A percentile compares a stretch with the other conserved stretches of the same genome.
These are phyloP conservation scores for Characodon lateralis DNA, from an alignment of 2,797 vertebrate genomes.

Conservation along the genomic window DNA sequence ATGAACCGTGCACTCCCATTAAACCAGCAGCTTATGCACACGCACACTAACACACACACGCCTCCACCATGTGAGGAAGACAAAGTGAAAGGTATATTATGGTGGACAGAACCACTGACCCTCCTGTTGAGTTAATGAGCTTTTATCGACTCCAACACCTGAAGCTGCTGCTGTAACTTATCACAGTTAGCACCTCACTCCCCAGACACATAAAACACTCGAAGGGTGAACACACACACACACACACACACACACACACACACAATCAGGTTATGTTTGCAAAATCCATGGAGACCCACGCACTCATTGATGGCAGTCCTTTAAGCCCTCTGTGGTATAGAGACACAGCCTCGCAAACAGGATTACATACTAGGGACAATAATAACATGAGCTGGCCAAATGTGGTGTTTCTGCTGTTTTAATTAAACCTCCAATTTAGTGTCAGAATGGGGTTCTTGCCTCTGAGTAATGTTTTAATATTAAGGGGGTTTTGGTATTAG, in stretches of 20 bases:
- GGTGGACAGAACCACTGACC: constrained; percentile 75
- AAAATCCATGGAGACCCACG: constrained; percentile 29
- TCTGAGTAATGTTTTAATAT: no score
- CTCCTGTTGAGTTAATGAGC: constrained; percentile 83
- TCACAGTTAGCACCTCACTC: constrained; percentile 79
- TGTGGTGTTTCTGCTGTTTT: neutral
- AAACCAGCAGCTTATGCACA: constrained; percentile 42
- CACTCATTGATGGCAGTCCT: neutral
- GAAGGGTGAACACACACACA: constrained; percentile 26
- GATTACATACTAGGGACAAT: neutral
- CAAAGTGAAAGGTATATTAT: constrained; percentile 70
- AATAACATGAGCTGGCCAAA: neutral
- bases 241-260: constrained; percentile 20
- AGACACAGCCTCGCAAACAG: constrained; percentile 16
- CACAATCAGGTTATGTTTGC: constrained; percentile 13
- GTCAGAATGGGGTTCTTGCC: neutral
- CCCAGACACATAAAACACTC: constrained; percentile 49
- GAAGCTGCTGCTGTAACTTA: constrained; percentile 82
- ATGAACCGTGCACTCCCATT: constrained; percentile 41
- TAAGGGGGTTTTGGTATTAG: neutral
- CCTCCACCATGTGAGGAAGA: constrained; percentile 60
- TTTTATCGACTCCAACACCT: constrained; percentile 85
- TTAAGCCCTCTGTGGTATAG: constrained; percentile 5
- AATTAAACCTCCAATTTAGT: neutral
- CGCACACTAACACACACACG: constrained; percentile 6